A percentile compares a stretch with the other conserved stretches of the same genome.
Evolutionary conservation across 2,797 vertebrate genomes (phyloP).

Genomic region (Halcyon badia): DNA sequence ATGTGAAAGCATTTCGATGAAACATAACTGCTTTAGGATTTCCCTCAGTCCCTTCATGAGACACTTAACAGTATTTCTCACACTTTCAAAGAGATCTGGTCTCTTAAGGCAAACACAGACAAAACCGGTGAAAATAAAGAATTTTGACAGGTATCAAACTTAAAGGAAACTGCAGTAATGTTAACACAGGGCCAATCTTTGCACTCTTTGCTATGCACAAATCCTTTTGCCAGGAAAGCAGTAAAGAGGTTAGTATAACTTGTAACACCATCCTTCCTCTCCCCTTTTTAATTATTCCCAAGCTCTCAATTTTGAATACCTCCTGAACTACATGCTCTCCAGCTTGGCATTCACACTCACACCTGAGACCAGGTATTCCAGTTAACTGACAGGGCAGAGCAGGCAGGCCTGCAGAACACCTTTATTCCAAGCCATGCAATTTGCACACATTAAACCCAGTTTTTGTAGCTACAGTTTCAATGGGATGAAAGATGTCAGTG

Average conservation of each 20-base stretch:
- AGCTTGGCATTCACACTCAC: not conserved
- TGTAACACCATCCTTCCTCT: not conserved
- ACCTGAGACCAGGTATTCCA: not conserved
- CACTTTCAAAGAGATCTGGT: slow-evolving; percentile 16
- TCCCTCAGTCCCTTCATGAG: slow-evolving; percentile 7
- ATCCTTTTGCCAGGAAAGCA: not conserved
- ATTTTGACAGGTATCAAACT: slow-evolving; percentile 7
- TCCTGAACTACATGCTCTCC: not conserved
- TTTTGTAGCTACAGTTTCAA: not conserved
- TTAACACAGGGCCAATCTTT: not conserved
- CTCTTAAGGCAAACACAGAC: slow-evolving; percentile 15
- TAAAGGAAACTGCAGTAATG: not conserved
- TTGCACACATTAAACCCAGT: not conserved
- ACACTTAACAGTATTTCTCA: slow-evolving; percentile 25
- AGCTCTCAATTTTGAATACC: not conserved
- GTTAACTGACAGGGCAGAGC: not conserved
- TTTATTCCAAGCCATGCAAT: not conserved
- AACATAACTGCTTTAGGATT: slow-evolving; percentile 34
- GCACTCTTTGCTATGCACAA: not conserved
- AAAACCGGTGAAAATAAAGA: slow-evolving; percentile 11
- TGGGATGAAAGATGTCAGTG: not conserved
- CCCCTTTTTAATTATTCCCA: not conserved
- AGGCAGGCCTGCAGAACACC: not conserved
- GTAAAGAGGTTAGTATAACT: not conserved
- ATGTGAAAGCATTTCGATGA: not conserved